phyloP scores from a whole-genome alignment of 2,113 vertebrate species.

The Tyto alba region DNA sequence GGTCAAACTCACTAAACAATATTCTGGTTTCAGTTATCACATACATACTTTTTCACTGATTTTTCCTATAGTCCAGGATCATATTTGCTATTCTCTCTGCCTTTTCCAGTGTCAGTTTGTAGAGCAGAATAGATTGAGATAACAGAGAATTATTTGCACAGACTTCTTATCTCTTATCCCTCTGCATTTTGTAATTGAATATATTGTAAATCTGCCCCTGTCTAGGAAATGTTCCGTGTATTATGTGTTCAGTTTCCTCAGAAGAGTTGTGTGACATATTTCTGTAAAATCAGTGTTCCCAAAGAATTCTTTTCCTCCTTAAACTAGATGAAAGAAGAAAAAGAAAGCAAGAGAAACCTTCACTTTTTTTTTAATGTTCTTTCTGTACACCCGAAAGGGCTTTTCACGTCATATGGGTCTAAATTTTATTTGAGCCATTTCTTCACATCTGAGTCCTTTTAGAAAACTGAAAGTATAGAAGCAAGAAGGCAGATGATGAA shows the following conservation, averaged over 20 bases:
- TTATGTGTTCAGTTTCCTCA: neutral
- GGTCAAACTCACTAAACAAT: neutral
- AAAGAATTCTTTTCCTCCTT: neutral
- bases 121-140: neutral
- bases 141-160: neutral
- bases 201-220: neutral
- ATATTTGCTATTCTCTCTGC: neutral
- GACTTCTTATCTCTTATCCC: neutral
- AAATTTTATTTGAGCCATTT: neutral
- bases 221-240: neutral
- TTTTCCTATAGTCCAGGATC: neutral
- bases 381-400: neutral
- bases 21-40: neutral
- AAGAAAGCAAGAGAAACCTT: neutral
- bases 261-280: neutral
- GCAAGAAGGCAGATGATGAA: neutral
- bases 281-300: neutral
- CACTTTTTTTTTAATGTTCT: neutral
- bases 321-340: neutral
- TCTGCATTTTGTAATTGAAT: neutral
- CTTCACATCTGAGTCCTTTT: neutral
- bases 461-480: neutral
- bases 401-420: neutral
- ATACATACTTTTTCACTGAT: neutral
- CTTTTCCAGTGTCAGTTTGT: neutral